phyloP scores from a whole-genome alignment of 2,888 invertebrate species.

The Ptychoptera contaminata region DNA sequence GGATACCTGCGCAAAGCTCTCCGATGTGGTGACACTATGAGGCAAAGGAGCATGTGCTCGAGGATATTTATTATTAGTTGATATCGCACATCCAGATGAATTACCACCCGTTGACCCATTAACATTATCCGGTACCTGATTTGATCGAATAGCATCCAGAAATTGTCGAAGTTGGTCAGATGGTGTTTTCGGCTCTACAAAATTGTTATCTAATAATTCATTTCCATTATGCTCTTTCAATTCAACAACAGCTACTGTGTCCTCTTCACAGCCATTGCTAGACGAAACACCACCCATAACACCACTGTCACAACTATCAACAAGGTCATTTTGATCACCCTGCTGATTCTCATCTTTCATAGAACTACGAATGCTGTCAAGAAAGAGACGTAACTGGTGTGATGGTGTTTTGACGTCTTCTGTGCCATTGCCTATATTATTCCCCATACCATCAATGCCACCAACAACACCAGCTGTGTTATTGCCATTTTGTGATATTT shows the following conservation, averaged over 20 bases:
- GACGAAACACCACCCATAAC: too few species aligned
- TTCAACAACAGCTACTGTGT: too few species aligned
- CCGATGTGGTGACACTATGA: conserved; percentile 25
- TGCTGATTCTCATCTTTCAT: conserved; percentile 23
- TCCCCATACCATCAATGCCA: background rate
- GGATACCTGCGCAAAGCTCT: conserved; percentile 30
- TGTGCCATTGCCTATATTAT: conserved; percentile 17
- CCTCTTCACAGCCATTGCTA: too few species aligned
- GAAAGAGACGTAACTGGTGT: conserved; percentile 24
- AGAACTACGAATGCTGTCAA: conserved; percentile 29
- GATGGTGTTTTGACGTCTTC: conserved; percentile 27
- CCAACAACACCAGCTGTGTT: background rate
- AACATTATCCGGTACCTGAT: conserved; percentile 24
- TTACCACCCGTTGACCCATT: background rate
- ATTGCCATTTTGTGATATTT: background rate
- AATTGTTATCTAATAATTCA: too few species aligned
- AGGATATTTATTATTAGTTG: background rate
- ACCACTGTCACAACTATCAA: too few species aligned
- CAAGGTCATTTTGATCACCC: too few species aligned
- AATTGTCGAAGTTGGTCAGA: conserved; percentile 29
- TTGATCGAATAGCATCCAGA: conserved; percentile 29
- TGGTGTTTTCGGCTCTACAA: conserved; percentile 22
- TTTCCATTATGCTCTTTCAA: too few species aligned
- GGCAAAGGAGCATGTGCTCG: too few species aligned
- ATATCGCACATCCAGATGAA: background rate